Evolutionary conservation across 2,113 vertebrate genomes (phyloP).

Genomic region (Dasyprocta punctata): DNA sequence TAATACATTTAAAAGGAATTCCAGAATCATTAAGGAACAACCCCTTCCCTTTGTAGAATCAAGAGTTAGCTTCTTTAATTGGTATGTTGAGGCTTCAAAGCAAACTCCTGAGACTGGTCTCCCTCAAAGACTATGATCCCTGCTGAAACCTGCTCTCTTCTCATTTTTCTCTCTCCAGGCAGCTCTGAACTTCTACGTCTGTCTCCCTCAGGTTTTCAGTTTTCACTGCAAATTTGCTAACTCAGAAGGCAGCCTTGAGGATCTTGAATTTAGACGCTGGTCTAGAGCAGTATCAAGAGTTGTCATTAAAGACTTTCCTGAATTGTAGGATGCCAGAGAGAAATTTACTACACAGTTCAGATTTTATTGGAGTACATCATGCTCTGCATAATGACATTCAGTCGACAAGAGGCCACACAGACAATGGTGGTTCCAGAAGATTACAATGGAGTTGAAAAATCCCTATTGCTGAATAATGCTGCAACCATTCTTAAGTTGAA

Average conservation of each 20-base stretch:
- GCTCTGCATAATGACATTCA: not conserved
- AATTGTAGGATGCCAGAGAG: not conserved
- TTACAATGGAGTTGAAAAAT: not conserved
- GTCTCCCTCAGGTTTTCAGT: not conserved
- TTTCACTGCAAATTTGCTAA: not conserved
- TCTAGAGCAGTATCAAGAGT: not conserved
- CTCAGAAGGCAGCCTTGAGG: not conserved
- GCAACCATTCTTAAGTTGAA: not conserved
- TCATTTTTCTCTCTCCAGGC: not conserved
- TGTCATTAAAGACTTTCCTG: not conserved
- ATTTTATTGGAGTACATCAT: not conserved
- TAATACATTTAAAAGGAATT: not conserved
- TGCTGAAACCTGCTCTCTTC: not conserved
- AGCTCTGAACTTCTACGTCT: not conserved
- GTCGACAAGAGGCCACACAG: not conserved
- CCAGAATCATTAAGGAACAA: not conserved
- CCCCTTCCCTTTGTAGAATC: not conserved
- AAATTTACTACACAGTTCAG: not conserved
- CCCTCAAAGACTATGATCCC: not conserved
- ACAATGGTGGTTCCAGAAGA: not conserved
- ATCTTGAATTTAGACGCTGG: not conserved
- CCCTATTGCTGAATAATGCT: not conserved
- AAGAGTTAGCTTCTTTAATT: slow-evolving; percentile 4
- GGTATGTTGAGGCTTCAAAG: not conserved
- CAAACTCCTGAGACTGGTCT: slow-evolving; percentile 16